Conservation (phyloP, 1,140 invertebrate species). For the Spodoptera frugiperda region DNA sequence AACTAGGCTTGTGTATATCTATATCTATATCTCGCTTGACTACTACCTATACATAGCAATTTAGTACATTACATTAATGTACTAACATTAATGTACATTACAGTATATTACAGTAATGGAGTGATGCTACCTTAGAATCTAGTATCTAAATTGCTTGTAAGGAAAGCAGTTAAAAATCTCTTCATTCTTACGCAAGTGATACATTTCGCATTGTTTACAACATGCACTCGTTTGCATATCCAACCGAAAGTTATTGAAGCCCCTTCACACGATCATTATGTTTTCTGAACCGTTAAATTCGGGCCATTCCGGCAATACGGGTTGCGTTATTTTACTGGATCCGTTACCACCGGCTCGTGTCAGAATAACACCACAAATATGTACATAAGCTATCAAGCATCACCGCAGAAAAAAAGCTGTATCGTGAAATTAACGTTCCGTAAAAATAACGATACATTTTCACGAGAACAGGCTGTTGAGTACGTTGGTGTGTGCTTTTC, state of each 20-base stretch:
- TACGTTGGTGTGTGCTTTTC: neutral
- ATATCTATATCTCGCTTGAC: no score
- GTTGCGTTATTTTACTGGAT: conserved; percentile 20
- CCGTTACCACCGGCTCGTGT: conserved; percentile 2
- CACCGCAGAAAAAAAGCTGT: conserved; percentile 25
- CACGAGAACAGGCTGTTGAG: conserved; percentile 18
- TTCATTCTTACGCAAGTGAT: no score
- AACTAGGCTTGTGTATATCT: no score
- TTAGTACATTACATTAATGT: no score
- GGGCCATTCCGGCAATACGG: conserved; percentile 2
- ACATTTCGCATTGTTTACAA: neutral
- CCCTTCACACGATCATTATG: neutral
- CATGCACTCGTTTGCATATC: neutral
- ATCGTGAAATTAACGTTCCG: conserved; percentile 31
- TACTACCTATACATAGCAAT: no score
- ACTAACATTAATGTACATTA: no score
- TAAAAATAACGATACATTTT: conserved; percentile 30
- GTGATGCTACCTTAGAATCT: no score
- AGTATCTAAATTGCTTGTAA: no score
- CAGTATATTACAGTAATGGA: no score
- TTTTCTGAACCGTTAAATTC: conserved; percentile 23
- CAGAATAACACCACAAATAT: neutral
- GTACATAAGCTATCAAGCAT: conserved; percentile 10
- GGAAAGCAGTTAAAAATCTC: no score
- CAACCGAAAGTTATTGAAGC: neutral